phyloP scores from a whole-genome alignment of 2,888 invertebrate species.

The Pseudococcus longispinus region DNA sequence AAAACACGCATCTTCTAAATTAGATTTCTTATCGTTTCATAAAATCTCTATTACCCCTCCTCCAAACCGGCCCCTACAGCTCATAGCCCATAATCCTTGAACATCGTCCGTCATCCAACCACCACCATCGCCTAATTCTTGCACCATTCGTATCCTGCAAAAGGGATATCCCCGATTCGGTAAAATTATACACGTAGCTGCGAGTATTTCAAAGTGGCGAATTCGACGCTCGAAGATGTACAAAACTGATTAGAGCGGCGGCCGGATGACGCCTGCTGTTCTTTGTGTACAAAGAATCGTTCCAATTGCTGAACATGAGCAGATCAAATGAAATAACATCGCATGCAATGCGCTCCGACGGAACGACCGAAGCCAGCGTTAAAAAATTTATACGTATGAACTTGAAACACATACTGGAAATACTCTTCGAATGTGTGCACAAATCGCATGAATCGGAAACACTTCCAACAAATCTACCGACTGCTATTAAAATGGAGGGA shows the following conservation, averaged over 20 bases:
- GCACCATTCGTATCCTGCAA: not conserved
- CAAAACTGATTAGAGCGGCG: not conserved
- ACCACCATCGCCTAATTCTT: not conserved
- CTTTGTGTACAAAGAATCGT: constrained; percentile 14
- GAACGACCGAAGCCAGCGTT: not conserved
- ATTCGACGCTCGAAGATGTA: not conserved
- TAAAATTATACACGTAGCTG: not conserved
- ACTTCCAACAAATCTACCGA: constrained; percentile 13
- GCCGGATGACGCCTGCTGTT: constrained; percentile 7
- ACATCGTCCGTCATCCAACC: not conserved
- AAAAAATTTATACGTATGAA: not conserved
- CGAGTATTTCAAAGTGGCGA: not conserved
- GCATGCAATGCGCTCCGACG: not conserved
- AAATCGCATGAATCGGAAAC: constrained; percentile 18
- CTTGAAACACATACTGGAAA: not conserved
- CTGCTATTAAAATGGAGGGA: not conserved
- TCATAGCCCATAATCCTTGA: not conserved
- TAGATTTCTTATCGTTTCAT: not conserved
- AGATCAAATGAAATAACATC: constrained; percentile 31
- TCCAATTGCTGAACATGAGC: constrained; percentile 10
- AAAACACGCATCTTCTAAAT: not conserved
- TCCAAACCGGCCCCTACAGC: not conserved
- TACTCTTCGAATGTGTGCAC: not conserved
- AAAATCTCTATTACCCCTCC: not conserved
- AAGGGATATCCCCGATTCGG: not conserved